These are phyloP conservation scores for Andrena dorsata DNA, from an alignment of 2,888 invertebrate genomes.

Conservation along the genomic window DNA sequence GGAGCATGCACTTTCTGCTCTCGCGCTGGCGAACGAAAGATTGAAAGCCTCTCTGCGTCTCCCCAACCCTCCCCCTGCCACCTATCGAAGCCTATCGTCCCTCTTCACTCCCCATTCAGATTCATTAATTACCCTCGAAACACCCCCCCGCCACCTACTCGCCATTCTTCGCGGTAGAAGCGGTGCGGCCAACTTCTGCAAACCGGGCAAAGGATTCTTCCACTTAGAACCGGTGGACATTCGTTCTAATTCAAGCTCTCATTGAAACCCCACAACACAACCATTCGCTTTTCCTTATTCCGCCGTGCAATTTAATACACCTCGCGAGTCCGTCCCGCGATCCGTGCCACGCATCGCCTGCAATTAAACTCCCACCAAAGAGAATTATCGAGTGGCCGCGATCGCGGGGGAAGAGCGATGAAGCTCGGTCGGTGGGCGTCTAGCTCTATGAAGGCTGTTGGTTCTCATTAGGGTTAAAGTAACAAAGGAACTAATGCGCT, in stretches of 20 bases:
- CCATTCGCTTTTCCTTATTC: neutral
- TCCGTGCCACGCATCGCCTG: neutral
- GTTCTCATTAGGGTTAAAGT: conserved; percentile 46
- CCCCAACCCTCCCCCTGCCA: neutral
- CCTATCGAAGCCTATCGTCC: conserved; percentile 40
- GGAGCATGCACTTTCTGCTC: conserved; percentile 54
- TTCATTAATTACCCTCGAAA: conserved; percentile 29
- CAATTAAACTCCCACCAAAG: neutral
- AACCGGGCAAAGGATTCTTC: too few relatives aligned
- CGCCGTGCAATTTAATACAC: neutral
- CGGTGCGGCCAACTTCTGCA: neutral
- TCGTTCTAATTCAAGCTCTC: too few relatives aligned
- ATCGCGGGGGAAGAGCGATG: conserved; percentile 21
- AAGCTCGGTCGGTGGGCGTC: conserved; percentile 15
- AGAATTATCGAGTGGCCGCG: neutral
- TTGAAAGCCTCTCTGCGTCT: conserved; percentile 32
- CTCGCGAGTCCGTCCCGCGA: neutral
- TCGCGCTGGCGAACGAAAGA: conserved; percentile 44
- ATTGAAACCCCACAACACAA: too few relatives aligned
- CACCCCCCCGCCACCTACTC: neutral
- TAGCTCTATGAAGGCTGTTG: conserved; percentile 33
- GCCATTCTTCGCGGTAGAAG: neutral
- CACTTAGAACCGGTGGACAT: too few relatives aligned
- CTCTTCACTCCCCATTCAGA: conserved; percentile 3
- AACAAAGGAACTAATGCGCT: conserved; percentile 46